Percentiles rank a stretch among this genome's conserved stretches.
Conservation (phyloP, 2,888 invertebrate genomes). For the Alcis repandata region DNA sequence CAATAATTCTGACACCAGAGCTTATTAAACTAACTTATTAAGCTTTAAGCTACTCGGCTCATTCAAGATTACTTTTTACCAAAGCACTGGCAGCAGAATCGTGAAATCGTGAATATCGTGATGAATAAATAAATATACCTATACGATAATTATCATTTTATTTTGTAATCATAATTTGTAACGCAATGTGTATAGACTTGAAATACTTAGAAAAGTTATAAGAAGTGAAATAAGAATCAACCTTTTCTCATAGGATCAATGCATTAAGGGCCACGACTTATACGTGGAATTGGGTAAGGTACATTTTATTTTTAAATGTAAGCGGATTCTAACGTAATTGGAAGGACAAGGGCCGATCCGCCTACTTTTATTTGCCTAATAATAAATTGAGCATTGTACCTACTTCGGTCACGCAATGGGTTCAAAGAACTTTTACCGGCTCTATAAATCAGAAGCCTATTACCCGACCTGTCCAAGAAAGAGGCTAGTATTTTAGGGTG, state of each 20-base stretch:
- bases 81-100: too few species aligned
- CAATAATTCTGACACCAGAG: too few species aligned
- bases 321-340: slow-evolving; percentile 22
- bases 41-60: too few species aligned
- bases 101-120: too few species aligned
- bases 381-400: slow-evolving; percentile 24
- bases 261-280: neutral
- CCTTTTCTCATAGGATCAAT: slow-evolving; percentile 2
- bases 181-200: too few species aligned
- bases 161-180: too few species aligned
- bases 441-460: neutral
- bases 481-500: too few species aligned
- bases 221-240: neutral
- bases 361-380: slow-evolving; percentile 7
- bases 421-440: neutral
- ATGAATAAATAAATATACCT: too few species aligned
- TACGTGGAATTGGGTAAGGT: slow-evolving; percentile 2
- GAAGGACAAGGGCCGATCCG: slow-evolving; percentile 11
- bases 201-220: too few species aligned
- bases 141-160: too few species aligned
- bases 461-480: neutral
- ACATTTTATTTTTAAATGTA: slow-evolving; percentile 16
- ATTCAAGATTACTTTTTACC: too few species aligned
- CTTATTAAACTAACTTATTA: too few species aligned
- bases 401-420: slow-evolving; percentile 7